Conservation (phyloP, 2,888 invertebrate species). For the Drymonia ruficornis region DNA sequence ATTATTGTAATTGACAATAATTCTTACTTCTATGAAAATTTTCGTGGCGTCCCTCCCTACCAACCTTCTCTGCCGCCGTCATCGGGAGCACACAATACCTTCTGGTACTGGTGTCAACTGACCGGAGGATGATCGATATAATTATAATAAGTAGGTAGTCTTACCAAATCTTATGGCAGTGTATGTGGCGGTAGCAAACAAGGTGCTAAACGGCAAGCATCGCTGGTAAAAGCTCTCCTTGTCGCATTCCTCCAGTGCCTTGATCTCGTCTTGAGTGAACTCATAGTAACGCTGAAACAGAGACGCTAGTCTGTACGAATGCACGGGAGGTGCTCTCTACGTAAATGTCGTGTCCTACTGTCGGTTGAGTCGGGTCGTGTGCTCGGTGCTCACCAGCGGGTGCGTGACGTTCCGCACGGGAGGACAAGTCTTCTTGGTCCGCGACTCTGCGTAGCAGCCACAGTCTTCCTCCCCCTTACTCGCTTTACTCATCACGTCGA, state of each 20-base stretch:
- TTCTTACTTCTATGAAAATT: slow-evolving; percentile 76
- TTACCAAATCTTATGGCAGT: slow-evolving; percentile 87
- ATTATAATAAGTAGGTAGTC: slow-evolving; percentile 16
- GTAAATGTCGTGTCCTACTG: too few species aligned
- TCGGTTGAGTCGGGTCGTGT: too few species aligned
- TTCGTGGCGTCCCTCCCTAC: slow-evolving; percentile 58
- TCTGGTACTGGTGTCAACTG: too few species aligned
- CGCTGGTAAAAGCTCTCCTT: slow-evolving; percentile 91
- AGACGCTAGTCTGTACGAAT: slow-evolving; percentile 1
- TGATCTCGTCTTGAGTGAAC: slow-evolving; percentile 89
- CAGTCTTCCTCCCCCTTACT: slow-evolving; percentile 48
- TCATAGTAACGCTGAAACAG: slow-evolving; percentile 83
- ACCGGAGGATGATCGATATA: background rate
- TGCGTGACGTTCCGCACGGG: slow-evolving; percentile 65
- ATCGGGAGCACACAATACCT: too few species aligned
- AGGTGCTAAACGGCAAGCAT: slow-evolving; percentile 88
- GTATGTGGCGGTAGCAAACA: slow-evolving; percentile 86
- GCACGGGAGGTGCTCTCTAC: too few species aligned
- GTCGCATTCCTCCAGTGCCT: slow-evolving; percentile 90
- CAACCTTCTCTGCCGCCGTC: slow-evolving; percentile 18
- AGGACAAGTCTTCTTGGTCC: slow-evolving; percentile 48
- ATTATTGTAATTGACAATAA: slow-evolving; percentile 4
- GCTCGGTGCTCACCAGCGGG: slow-evolving; percentile 61
- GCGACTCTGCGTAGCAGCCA: slow-evolving; percentile 47
- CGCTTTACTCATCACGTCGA: slow-evolving; percentile 57